Evolutionary conservation across 2,797 vertebrate genomes (phyloP).

Genomic region (Myoxocephalus aenaeus): DNA sequence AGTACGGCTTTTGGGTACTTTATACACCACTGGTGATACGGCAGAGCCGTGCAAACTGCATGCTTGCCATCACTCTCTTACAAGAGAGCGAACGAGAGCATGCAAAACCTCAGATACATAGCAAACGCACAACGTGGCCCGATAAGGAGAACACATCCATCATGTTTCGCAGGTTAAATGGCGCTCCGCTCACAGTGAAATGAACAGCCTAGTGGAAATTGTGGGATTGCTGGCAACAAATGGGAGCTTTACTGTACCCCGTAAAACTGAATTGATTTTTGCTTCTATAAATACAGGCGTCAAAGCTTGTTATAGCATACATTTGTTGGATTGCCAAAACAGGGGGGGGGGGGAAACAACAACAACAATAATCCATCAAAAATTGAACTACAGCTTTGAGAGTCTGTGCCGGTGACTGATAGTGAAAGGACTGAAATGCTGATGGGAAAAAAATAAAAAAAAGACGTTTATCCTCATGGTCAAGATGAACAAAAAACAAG

Average conservation of each 20-base stretch:
- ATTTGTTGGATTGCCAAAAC: constrained; percentile 2
- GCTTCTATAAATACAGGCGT: constrained; percentile 18
- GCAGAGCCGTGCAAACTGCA: background rate
- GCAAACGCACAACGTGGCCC: constrained; percentile 7
- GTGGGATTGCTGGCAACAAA: constrained; percentile 35
- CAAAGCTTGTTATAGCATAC: constrained; percentile 18
- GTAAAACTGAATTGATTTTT: constrained; percentile 38
- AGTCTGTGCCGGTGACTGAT: background rate
- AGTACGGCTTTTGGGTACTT: no score
- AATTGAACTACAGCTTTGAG: background rate
- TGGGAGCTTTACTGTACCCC: constrained; percentile 24
- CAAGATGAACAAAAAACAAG: background rate
- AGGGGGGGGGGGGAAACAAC: background rate
- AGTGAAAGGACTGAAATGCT: background rate
- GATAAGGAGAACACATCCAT: constrained; percentile 45
- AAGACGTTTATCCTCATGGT: background rate
- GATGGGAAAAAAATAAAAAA: background rate
- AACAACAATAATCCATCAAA: background rate
- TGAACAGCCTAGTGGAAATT: background rate
- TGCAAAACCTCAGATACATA: constrained; percentile 21
- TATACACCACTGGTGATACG: no score
- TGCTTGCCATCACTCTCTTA: background rate
- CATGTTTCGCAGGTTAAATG: constrained; percentile 28
- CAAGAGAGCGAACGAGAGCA: constrained; percentile 9
- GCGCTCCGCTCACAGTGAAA: constrained; percentile 27